These are phyloP conservation scores for Lordiphosa clarofinis DNA, from an alignment of 1,140 invertebrate species.

Conservation along the genomic window DNA sequence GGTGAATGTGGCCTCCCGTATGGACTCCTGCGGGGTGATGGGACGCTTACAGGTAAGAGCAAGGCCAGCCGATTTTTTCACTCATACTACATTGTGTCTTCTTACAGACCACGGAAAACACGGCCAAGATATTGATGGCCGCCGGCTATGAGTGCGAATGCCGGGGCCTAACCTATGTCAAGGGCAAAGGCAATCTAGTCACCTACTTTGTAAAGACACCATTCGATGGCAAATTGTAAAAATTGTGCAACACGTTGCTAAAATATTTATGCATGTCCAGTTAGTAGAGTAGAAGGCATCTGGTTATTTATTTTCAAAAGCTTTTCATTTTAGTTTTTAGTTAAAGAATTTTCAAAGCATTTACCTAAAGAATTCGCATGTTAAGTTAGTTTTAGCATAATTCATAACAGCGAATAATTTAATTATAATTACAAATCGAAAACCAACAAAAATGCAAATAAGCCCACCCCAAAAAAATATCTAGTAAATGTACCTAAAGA, in stretches of 20 bases:
- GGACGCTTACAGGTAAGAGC: constrained; percentile 87
- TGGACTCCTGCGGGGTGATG: constrained; percentile 97
- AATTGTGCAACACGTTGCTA: too few species aligned
- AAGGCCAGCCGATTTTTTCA: too few species aligned
- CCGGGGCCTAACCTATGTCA: constrained; percentile 93
- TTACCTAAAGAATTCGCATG: constrained; percentile 47
- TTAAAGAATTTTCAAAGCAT: constrained; percentile 50
- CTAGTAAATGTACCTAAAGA: constrained; percentile 4
- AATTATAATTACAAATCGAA: constrained; percentile 24
- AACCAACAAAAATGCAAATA: constrained; percentile 46
- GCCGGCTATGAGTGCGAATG: constrained; percentile 92
- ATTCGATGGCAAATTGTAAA: constrained; percentile 82
- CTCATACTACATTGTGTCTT: neutral
- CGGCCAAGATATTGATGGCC: constrained; percentile 91
- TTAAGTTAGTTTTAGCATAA: constrained; percentile 60
- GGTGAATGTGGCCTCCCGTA: constrained; percentile 96
- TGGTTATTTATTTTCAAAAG: neutral
- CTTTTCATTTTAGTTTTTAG: constrained; percentile 56
- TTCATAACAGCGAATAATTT: constrained; percentile 71
- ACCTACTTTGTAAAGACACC: constrained; percentile 95
- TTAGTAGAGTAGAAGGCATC: constrained; percentile 29
- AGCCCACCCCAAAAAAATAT: constrained; percentile 47
- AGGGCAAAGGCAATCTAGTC: constrained; percentile 95
- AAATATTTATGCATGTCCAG: constrained; percentile 35
- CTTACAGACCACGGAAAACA: constrained; percentile 87